Evolutionary conservation across 2,888 invertebrate species (phyloP), one percentile per base, ranked within the genome.

Genomic region (Lasioglossum vierecki): DNA sequence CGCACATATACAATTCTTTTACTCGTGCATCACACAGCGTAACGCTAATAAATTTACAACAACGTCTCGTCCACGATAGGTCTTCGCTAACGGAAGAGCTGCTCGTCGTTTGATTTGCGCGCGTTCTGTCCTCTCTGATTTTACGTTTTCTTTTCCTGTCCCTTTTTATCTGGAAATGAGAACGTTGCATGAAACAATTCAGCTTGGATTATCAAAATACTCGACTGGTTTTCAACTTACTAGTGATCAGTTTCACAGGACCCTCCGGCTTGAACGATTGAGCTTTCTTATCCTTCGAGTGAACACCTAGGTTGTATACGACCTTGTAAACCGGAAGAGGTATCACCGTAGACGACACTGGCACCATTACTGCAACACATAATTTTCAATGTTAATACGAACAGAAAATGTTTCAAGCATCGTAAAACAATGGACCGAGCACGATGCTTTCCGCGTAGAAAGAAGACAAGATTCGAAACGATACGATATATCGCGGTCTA

Each of bases 261-360:
- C 91, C 93, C 68, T 93, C 93, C 18, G 94, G 93, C 81, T 94
- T 94, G 84, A 91, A 92, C 6, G 91, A 90, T 79, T 93, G 93
- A 26, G 92, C 79, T 71, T 94, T 94, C 39, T 94, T 94, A 79
- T 93, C 85, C 78, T 94, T 94, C 26, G 93, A 90, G 73, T 88
- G 72, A 71, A 94, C 91, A 57, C 92, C 96, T 78, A 96, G 93
- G 8, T 96, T 96, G 89, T 96, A 96, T 88, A 96, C 96, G 11
- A 96, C 96, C 94, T 96, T 96, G 91, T 96, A 96, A 68, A 96
- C 96, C 3, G 96, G 96, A 57, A 97, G 92, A 3, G 97, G 97
- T 88, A 97, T 96, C 9, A 97, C 97, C 22, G 97, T 97, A 4
- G 97, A 97, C 0, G 97, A 97, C n/a, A 97, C 96, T 13, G 97